Conservation (phyloP, 2,113 vertebrate species). For the Parus major region DNA sequence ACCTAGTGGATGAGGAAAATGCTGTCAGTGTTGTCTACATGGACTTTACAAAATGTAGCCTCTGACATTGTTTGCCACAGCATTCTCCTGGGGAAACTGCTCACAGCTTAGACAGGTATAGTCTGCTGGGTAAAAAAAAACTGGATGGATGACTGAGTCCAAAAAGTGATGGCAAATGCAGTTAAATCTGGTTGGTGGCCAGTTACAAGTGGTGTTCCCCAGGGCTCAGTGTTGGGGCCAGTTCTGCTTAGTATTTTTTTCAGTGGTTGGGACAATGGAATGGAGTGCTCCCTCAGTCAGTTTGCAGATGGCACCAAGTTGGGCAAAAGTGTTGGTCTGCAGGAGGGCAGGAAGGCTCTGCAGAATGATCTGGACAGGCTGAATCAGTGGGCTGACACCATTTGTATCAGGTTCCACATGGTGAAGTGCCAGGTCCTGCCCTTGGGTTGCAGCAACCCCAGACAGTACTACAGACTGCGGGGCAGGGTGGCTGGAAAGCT, state of each 20-base stretch:
- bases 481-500: not conserved
- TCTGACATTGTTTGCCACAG: not conserved
- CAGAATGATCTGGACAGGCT: not conserved
- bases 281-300: not conserved
- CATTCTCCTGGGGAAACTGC: not conserved
- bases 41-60: not conserved
- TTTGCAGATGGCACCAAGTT: not conserved
- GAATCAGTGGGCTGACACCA: not conserved
- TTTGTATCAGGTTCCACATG: not conserved
- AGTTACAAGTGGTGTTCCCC: not conserved
- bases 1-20: not conserved
- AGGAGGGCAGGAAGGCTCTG: not conserved
- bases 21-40: not conserved
- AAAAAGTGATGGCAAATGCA: not conserved
- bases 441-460: not conserved
- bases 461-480: fast-evolving
- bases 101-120: not conserved
- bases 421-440: fast-evolving
- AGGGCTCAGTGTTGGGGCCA: not conserved
- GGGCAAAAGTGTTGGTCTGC: not conserved
- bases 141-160: not conserved
- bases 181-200: not conserved
- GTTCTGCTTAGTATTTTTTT: not conserved
- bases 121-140: not conserved
- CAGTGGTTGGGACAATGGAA: fast-evolving